A percentile compares a stretch with the other conserved stretches of the same genome.
phyloP scores from a whole-genome alignment of 2,888 invertebrate genomes.

The Lasioglossum figueresi region DNA sequence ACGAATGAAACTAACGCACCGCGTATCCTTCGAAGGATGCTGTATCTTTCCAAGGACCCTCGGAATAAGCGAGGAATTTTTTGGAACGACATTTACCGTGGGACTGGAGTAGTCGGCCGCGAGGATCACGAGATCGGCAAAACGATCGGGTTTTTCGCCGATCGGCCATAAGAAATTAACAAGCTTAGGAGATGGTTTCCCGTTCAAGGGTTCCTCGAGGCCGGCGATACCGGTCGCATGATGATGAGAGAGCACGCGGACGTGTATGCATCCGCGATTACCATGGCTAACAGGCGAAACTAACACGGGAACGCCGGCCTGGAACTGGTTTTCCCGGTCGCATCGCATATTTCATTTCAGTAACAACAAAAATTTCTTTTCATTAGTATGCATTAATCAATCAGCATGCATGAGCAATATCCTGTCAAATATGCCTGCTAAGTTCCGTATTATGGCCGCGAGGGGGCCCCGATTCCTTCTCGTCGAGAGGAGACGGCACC shows the following conservation, averaged over 20 bases:
- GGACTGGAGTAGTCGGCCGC: not conserved
- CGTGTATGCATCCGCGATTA: slow-evolving; percentile 48
- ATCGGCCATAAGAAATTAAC: slow-evolving; percentile 38
- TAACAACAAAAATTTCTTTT: slow-evolving; percentile 64
- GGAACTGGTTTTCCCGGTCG: slow-evolving; percentile 71
- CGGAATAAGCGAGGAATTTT: not conserved
- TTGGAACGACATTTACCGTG: not conserved
- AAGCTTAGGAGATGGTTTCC: slow-evolving; percentile 15
- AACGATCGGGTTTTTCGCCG: slow-evolving; percentile 20
- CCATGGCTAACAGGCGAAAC: slow-evolving; percentile 60
- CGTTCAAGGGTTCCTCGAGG: slow-evolving; percentile 28
- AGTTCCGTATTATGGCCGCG: slow-evolving; percentile 32
- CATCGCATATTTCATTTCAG: slow-evolving; percentile 66
- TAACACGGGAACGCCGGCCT: slow-evolving; percentile 63
- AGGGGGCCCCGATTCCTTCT: not conserved
- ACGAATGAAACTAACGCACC: not conserved
- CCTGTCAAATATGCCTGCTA: slow-evolving; percentile 48
- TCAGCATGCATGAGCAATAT: slow-evolving; percentile 47
- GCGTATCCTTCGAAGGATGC: not conserved
- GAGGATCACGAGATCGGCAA: not conserved
- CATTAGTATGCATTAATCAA: slow-evolving; percentile 64
- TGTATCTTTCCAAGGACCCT: not conserved
- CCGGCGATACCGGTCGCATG: slow-evolving; percentile 16
- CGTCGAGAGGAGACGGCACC: not conserved
- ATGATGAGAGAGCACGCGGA: slow-evolving; percentile 41